Evolutionary conservation across 2,797 vertebrate species (phyloP).

Genomic region (Poecilia gillii): DNA sequence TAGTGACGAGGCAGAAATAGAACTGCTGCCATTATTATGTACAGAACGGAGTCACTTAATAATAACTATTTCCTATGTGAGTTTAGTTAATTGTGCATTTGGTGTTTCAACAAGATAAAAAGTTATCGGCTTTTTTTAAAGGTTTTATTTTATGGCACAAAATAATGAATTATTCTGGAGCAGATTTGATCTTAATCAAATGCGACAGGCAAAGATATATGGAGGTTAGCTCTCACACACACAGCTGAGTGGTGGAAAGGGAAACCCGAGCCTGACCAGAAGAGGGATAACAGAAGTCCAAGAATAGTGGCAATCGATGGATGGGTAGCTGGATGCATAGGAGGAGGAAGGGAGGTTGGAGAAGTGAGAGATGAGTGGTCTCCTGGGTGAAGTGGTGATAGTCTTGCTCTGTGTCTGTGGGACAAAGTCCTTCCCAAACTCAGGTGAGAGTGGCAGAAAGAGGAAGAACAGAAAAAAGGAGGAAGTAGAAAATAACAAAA

Average conservation of each 20-base stretch:
- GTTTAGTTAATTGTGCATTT: slow-evolving; percentile 7
- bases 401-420: slow-evolving; percentile 90
- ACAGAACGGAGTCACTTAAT: slow-evolving; percentile 39
- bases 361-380: slow-evolving; percentile 85
- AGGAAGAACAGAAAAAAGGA: slow-evolving; percentile 14
- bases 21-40: slow-evolving; percentile 58
- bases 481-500: slow-evolving; percentile 7
- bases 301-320: slow-evolving; percentile 96
- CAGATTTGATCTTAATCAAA: slow-evolving; percentile 42
- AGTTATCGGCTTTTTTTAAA: slow-evolving; percentile 9
- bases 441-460: slow-evolving; percentile 64
- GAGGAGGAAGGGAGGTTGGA: slow-evolving; percentile 31
- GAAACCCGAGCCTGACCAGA: slow-evolving; percentile 76
- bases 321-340: slow-evolving; percentile 73
- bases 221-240: slow-evolving; percentile 40
- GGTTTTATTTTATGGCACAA: not conserved
- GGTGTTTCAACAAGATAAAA: slow-evolving; percentile 34
- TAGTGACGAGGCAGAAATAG: slow-evolving; percentile 61
- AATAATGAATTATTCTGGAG: slow-evolving; percentile 2
- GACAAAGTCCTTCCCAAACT: slow-evolving; percentile 86
- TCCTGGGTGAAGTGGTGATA: slow-evolving; percentile 91
- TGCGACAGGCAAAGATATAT: slow-evolving; percentile 54
- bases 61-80: slow-evolving; percentile 14
- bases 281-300: slow-evolving; percentile 87
- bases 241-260: slow-evolving; percentile 71